phyloP scores from a whole-genome alignment of 2,797 vertebrate species.

The Streptopelia turtur region DNA sequence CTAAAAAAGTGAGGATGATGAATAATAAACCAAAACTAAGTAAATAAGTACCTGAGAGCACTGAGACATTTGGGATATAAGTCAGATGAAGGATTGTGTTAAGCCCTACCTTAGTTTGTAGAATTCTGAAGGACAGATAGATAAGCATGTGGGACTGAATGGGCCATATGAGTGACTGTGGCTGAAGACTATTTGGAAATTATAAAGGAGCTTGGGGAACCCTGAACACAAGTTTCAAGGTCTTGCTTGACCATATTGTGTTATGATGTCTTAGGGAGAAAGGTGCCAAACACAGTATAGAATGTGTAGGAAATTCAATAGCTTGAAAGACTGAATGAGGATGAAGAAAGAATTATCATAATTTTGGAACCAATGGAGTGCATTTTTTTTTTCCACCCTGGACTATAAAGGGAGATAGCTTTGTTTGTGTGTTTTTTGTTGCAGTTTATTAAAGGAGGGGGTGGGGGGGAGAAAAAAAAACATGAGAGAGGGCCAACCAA shows the following conservation, averaged over 20 bases:
- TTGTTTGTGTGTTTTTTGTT: neutral
- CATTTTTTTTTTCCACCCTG: neutral
- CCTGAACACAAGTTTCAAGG: neutral
- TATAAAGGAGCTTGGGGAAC: neutral
- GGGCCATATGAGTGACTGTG: accelerated
- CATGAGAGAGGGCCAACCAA: neutral
- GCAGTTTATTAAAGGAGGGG: neutral
- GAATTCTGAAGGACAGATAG: neutral
- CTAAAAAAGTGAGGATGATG: neutral
- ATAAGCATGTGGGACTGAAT: neutral
- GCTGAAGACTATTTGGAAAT: neutral
- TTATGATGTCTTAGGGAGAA: neutral
- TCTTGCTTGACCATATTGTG: neutral
- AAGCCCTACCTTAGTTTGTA: neutral
- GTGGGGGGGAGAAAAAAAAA: no score
- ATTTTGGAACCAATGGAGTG: neutral
- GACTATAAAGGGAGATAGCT: neutral
- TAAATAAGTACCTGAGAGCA: neutral
- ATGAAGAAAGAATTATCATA: neutral
- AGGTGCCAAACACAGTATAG: neutral
- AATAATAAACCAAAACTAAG: neutral
- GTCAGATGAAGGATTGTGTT: neutral
- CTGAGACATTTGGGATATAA: neutral
- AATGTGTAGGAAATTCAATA: neutral
- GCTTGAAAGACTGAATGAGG: neutral